phyloP scores from a whole-genome alignment of 2,888 invertebrate genomes.

The Xestoiulus laeticollis region DNA sequence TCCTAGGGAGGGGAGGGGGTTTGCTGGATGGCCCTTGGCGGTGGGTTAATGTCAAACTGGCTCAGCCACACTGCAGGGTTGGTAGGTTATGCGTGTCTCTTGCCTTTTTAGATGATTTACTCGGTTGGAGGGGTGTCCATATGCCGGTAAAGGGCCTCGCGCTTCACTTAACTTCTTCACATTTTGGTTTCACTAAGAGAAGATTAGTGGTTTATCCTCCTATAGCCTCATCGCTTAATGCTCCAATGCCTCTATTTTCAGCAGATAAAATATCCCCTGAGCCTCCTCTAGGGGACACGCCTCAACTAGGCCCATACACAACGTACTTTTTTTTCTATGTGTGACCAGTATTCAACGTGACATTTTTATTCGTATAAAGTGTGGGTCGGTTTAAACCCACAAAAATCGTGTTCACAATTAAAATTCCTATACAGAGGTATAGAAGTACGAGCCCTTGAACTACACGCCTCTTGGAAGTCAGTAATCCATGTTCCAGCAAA shows the following conservation, averaged over 20 bases:
- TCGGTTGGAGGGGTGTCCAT: slow-evolving; percentile 30
- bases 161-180: slow-evolving; percentile 50
- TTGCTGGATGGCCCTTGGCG: slow-evolving; percentile 42
- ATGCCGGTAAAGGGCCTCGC: slow-evolving; percentile 44
- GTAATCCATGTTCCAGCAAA: background rate
- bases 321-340: background rate
- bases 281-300: background rate
- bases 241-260: slow-evolving; percentile 31
- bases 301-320: background rate
- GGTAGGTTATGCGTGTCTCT: slow-evolving; percentile 44
- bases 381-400: background rate
- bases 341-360: background rate
- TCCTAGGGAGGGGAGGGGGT: slow-evolving; percentile 20
- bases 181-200: slow-evolving; percentile 44
- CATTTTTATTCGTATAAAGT: background rate
- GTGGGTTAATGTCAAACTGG: background rate
- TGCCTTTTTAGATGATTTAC: slow-evolving; percentile 46
- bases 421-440: background rate
- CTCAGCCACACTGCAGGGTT: background rate
- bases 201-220: slow-evolving; percentile 51
- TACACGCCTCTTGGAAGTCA: background rate
- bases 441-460: background rate
- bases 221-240: slow-evolving; percentile 45
- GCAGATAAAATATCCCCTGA: slow-evolving; percentile 40
- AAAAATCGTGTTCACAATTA: background rate